These are phyloP conservation scores for Taeniopygia guttata DNA, from an alignment of 2,797 vertebrate genomes.

Conservation along the genomic window DNA sequence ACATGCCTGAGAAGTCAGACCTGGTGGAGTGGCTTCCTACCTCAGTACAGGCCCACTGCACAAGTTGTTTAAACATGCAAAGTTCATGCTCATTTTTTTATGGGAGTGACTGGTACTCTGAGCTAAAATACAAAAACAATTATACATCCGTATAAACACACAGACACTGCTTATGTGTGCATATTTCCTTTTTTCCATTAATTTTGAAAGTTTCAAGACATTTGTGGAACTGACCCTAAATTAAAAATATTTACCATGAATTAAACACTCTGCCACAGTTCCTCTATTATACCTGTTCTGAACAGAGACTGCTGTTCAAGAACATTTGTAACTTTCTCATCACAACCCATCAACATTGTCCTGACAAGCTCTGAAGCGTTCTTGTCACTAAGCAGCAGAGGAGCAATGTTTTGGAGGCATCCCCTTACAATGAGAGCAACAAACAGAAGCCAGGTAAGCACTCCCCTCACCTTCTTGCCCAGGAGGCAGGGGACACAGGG, in stretches of 20 bases:
- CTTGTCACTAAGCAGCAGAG: neutral
- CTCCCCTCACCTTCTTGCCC: neutral
- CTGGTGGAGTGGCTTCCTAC: neutral
- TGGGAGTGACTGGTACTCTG: neutral
- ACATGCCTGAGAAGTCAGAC: accelerated
- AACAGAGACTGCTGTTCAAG: neutral
- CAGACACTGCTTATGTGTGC: too few species aligned
- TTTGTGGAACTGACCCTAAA: neutral
- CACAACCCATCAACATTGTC: neutral
- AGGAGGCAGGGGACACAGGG: neutral
- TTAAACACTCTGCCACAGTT: neutral
- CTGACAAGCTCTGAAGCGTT: neutral
- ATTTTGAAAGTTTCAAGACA: neutral
- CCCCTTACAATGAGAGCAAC: neutral
- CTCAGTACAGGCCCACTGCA: neutral
- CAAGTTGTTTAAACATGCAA: neutral
- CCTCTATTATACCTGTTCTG: neutral
- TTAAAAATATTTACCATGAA: neutral
- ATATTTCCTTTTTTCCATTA: neutral
- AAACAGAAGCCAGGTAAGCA: neutral
- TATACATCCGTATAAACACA: neutral
- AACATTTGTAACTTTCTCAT: neutral
- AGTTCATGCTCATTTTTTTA: neutral
- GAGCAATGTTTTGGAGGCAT: neutral
- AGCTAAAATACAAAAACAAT: neutral